These are phyloP conservation scores for Octomys mimax DNA, from an alignment of 2,797 vertebrate species.

Conservation along the genomic window DNA sequence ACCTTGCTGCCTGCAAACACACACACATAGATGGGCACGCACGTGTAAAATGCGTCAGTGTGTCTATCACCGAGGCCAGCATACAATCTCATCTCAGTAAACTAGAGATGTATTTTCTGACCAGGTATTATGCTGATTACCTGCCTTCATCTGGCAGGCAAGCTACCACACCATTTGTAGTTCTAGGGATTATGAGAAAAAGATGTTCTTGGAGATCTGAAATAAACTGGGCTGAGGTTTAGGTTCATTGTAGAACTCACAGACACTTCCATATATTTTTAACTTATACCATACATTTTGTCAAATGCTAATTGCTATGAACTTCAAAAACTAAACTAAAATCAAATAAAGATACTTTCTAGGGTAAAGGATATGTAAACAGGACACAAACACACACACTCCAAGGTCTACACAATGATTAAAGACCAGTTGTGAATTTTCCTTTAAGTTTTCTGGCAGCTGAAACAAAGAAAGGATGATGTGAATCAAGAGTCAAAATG, in stretches of 20 bases:
- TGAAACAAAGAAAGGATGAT: neutral
- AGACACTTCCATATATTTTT: neutral
- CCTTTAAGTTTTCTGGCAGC: neutral
- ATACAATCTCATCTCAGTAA: neutral
- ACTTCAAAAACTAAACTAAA: neutral
- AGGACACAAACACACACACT: neutral
- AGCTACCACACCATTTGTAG: neutral
- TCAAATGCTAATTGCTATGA: neutral
- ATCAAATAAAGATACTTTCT: neutral
- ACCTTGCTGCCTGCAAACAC: neutral
- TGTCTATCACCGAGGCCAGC: neutral
- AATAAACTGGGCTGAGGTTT: conserved; percentile 27
- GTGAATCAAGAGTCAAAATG: neutral
- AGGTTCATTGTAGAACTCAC: conserved; percentile 29
- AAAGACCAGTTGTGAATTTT: conserved; percentile 14
- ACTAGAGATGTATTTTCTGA: neutral
- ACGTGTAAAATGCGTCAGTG: neutral
- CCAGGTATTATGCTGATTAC: neutral
- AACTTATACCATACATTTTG: neutral
- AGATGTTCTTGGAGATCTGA: neutral
- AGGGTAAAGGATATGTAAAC: neutral
- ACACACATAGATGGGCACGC: neutral
- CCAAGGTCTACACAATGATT: neutral
- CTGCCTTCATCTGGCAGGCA: conserved; percentile 13
- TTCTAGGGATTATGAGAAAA: neutral